These are phyloP conservation scores for Chelonus formosanus DNA, from an alignment of 2,888 invertebrate species.

Conservation along the genomic window DNA sequence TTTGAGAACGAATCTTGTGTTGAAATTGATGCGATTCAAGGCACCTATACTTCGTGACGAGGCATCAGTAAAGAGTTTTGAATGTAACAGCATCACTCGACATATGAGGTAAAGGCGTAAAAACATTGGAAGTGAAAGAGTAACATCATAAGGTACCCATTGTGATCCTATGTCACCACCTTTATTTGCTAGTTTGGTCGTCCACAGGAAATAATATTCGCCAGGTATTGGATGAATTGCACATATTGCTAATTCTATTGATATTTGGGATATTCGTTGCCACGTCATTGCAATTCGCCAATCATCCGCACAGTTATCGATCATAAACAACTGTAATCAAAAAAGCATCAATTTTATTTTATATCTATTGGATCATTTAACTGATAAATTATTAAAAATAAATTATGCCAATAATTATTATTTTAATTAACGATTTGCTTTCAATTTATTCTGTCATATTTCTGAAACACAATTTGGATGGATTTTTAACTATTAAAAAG, in stretches of 20 bases:
- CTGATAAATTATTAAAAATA: too few species aligned
- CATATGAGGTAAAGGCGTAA: slow-evolving; percentile 98
- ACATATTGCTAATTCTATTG: slow-evolving; percentile 92
- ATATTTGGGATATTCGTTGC: slow-evolving; percentile 93
- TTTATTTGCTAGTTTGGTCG: slow-evolving; percentile 92
- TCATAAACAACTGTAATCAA: slow-evolving; percentile 92
- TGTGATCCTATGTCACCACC: slow-evolving; percentile 71
- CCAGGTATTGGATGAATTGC: slow-evolving; percentile 98
- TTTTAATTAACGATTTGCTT: too few species aligned
- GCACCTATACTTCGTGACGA: slow-evolving; percentile 97
- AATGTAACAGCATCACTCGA: slow-evolving; percentile 99
- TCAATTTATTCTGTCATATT: too few species aligned
- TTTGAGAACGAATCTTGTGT: slow-evolving; percentile 95
- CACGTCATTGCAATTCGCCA: slow-evolving; percentile 99
- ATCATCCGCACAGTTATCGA: slow-evolving; percentile 99
- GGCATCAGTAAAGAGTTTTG: slow-evolving; percentile 99
- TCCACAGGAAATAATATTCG: slow-evolving; percentile 95
- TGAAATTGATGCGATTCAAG: slow-evolving; percentile 98
- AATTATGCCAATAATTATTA: too few species aligned
- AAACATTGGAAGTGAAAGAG: slow-evolving; percentile 99
- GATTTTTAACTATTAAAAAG: too few species aligned
- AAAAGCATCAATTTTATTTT: slow-evolving; percentile 15
- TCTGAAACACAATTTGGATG: too few species aligned
- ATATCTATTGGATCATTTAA: too few species aligned
- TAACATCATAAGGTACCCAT: slow-evolving; percentile 93